These are phyloP conservation scores for Rotaria magnacalcarata DNA, from an alignment of 2,888 invertebrate species.

Conservation along the genomic window DNA sequence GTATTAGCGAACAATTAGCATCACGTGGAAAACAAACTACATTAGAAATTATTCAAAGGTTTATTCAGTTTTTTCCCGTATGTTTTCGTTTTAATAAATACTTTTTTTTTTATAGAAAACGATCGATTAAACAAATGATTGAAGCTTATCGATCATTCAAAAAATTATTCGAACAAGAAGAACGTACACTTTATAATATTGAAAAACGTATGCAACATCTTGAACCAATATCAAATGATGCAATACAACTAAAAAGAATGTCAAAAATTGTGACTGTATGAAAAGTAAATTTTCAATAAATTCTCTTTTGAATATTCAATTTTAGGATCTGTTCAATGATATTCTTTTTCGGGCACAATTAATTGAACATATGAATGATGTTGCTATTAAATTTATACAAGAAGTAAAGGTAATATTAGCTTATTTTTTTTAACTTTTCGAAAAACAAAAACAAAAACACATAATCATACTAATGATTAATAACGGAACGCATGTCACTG, in stretches of 20 bases:
- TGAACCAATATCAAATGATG: neutral
- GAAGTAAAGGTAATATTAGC: conserved; percentile 5
- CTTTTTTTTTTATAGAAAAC: neutral
- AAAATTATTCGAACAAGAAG: neutral
- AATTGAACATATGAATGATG: conserved; percentile 31
- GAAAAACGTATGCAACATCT: neutral
- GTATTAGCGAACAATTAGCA: neutral
- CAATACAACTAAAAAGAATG: neutral
- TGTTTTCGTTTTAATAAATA: neutral
- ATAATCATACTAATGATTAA: neutral
- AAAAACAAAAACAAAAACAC: neutral
- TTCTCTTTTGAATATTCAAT: neutral
- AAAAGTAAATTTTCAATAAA: neutral
- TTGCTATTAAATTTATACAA: neutral
- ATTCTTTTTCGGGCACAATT: neutral
- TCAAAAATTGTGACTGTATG: neutral
- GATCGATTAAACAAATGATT: neutral
- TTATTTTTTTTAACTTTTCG: neutral
- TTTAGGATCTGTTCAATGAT: neutral
- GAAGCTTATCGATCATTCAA: conserved; percentile 21
- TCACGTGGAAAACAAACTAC: neutral
- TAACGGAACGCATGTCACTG: neutral
- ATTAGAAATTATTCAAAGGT: neutral
- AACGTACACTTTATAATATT: neutral
- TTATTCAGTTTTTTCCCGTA: neutral